A percentile compares a stretch with the other conserved stretches of the same genome.
These are phyloP conservation scores for Trachelus iudaicus DNA, from an alignment of 2,888 invertebrate species.

Conservation along the genomic window DNA sequence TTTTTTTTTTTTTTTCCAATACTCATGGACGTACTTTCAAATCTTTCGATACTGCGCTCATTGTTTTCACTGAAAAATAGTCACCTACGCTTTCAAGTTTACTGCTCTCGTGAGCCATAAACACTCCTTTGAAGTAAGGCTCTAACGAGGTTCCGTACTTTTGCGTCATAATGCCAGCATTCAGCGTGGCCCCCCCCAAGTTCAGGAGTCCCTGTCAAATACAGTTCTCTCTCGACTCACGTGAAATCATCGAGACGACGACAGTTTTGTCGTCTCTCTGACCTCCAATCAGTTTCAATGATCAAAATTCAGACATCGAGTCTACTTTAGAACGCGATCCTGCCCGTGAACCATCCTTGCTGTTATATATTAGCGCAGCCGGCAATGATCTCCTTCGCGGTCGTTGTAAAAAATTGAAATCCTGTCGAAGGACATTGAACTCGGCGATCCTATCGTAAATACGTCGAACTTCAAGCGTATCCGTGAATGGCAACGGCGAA, in stretches of 20 bases:
- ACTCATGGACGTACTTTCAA: neutral
- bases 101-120: conserved; percentile 32
- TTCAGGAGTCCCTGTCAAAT: neutral
- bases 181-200: conserved; percentile 36
- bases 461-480: neutral
- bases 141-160: conserved; percentile 45
- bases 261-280: neutral
- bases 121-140: conserved; percentile 38
- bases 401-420: neutral
- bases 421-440: neutral
- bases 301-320: neutral
- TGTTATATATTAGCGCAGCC: neutral
- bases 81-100: neutral
- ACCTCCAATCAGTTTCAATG: neutral
- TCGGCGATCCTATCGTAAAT: neutral
- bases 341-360: neutral
- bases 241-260: neutral
- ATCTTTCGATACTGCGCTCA: neutral
- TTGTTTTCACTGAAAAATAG: neutral
- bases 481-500: neutral
- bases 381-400: neutral
- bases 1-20: too few species aligned
- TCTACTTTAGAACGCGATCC: neutral
- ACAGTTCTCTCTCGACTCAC: neutral
- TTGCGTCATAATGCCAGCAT: conserved; percentile 41